A percentile compares a stretch with the other conserved stretches of the same genome.
Conservation (phyloP, 2,888 invertebrate species). For the Dasypolia templi region DNA sequence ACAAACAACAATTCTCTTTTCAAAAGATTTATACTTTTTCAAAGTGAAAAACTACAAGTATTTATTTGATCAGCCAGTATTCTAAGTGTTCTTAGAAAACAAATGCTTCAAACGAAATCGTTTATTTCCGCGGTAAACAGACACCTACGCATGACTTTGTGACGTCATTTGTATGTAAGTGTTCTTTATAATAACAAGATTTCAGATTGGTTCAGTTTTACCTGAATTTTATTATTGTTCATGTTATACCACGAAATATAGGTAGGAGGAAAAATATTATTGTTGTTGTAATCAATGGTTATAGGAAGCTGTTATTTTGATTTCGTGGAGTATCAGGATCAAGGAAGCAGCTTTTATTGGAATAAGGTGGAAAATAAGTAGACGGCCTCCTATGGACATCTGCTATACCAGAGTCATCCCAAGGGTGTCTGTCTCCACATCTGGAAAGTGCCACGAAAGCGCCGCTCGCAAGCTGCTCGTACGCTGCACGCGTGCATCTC, state of each 20-base stretch:
- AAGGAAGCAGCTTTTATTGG: not conserved
- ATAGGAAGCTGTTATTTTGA: too few relatives aligned
- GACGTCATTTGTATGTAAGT: conserved; percentile 33
- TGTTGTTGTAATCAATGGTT: conserved; percentile 7
- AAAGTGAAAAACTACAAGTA: conserved; percentile 11
- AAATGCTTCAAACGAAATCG: conserved; percentile 19
- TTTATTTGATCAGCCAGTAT: conserved; percentile 35
- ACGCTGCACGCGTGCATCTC: too few relatives aligned
- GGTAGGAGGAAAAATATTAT: conserved; percentile 20
- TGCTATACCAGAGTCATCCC: not conserved
- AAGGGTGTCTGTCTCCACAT: too few relatives aligned
- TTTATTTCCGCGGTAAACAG: conserved; percentile 15
- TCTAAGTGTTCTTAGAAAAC: conserved; percentile 40
- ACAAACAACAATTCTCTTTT: not conserved
- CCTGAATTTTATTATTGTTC: conserved; percentile 27
- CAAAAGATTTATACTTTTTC: conserved; percentile 25
- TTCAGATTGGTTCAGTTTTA: conserved; percentile 26
- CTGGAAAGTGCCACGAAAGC: too few relatives aligned
- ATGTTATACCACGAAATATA: conserved; percentile 24
- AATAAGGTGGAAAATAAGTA: too few relatives aligned
- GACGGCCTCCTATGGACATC: not conserved
- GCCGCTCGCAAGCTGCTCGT: too few relatives aligned
- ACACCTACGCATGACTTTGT: not conserved
- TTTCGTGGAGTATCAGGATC: too few relatives aligned
- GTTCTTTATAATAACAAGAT: not conserved